Conservation (phyloP, 1,140 invertebrate species). For the Ceratina calcarata region DNA sequence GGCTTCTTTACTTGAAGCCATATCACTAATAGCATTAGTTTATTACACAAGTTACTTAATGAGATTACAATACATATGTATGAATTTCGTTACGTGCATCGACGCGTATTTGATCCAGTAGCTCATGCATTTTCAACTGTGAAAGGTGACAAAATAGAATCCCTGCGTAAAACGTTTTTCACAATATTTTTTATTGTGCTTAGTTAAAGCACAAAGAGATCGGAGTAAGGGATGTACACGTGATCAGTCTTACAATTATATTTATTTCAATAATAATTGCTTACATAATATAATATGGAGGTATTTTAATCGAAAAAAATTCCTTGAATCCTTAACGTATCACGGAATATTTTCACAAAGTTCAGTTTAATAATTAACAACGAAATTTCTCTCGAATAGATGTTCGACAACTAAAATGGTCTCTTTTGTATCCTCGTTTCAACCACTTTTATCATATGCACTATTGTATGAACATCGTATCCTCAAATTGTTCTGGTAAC, state of each 20-base stretch:
- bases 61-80: slow-evolving; percentile 61
- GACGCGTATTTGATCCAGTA: slow-evolving; percentile 19
- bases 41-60: slow-evolving; percentile 72
- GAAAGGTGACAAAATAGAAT: neutral
- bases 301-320: slow-evolving; percentile 77
- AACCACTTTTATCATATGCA: slow-evolving; percentile 35
- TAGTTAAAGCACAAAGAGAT: neutral
- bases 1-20: slow-evolving; percentile 78
- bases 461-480: slow-evolving; percentile 40
- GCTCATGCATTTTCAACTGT: slow-evolving; percentile 20
- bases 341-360: slow-evolving; percentile 38
- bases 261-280: slow-evolving; percentile 79
- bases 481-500: slow-evolving; percentile 59
- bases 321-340: slow-evolving; percentile 66
- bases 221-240: slow-evolving; percentile 34
- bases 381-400: slow-evolving; percentile 40
- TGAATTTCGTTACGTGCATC: slow-evolving; percentile 29
- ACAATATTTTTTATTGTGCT: neutral
- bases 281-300: slow-evolving; percentile 77
- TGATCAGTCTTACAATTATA: slow-evolving; percentile 77
- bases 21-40: slow-evolving; percentile 74
- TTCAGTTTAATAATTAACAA: slow-evolving; percentile 46
- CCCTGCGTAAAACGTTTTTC: neutral
- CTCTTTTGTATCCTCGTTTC: slow-evolving; percentile 48
- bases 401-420: slow-evolving; percentile 59